Conservation (phyloP, 2,888 invertebrate species). For the Beris morrisii region DNA sequence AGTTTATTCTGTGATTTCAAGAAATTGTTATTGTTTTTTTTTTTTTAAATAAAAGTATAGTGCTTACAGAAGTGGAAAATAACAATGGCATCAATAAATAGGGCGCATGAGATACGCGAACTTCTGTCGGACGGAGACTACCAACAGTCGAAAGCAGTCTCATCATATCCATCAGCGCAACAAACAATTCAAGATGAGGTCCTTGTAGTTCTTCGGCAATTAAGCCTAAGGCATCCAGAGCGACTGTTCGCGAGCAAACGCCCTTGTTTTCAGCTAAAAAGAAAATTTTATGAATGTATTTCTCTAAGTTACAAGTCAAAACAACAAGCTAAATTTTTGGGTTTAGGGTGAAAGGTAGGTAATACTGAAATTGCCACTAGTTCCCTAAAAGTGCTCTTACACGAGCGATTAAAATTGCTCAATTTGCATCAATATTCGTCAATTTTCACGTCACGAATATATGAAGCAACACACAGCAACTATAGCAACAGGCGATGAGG, state of each 20-base stretch:
- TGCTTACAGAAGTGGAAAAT: constrained; percentile 32
- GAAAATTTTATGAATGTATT: constrained; percentile 7
- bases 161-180: constrained; percentile 36
- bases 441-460: too few relatives aligned
- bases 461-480: too few relatives aligned
- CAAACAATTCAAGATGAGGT: constrained; percentile 32
- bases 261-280: constrained; percentile 36
- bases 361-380: too few relatives aligned
- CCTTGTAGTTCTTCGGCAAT: constrained; percentile 35
- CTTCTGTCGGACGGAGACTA: constrained; percentile 37
- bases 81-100: constrained; percentile 37
- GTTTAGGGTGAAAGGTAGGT: too few relatives aligned
- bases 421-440: too few relatives aligned
- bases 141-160: constrained; percentile 37
- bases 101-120: constrained; percentile 38
- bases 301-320: background rate
- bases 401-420: too few relatives aligned
- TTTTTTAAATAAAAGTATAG: background rate
- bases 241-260: constrained; percentile 32
- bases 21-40: background rate
- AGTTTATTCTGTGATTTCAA: constrained; percentile 22
- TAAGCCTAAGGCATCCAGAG: constrained; percentile 37
- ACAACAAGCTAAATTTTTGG: background rate
- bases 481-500: too few relatives aligned
- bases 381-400: too few relatives aligned